Percentiles rank a stretch among this genome's conserved stretches.
Evolutionary conservation across 2,113 vertebrate genomes (phyloP).

Genomic region (Chlorocebus sabaeus): DNA sequence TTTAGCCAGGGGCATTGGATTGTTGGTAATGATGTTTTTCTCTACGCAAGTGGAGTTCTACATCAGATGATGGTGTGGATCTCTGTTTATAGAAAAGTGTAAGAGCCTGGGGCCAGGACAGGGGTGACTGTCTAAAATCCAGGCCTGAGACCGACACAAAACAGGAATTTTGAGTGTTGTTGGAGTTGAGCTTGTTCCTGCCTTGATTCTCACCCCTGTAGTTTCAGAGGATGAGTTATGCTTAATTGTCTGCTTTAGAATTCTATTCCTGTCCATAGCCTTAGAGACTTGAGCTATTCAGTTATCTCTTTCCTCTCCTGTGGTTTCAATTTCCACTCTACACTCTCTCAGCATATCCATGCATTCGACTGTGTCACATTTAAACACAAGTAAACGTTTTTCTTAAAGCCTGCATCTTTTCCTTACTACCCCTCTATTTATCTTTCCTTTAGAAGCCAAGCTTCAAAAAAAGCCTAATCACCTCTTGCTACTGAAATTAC

Average conservation of each 20-base stretch:
- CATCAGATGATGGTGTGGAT: neutral
- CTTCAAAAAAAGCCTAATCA: neutral
- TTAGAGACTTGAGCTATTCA: neutral
- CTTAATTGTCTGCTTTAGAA: neutral
- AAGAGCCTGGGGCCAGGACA: neutral
- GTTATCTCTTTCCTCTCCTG: neutral
- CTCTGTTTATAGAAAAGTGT: slow-evolving; percentile 14
- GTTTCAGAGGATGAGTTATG: neutral
- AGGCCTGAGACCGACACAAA: neutral
- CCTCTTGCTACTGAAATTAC: neutral
- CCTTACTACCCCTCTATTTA: neutral
- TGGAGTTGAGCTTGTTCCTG: too few species aligned
- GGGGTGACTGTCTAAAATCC: neutral
- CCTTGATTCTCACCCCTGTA: neutral
- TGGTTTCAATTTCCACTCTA: neutral
- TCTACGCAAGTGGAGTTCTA: neutral
- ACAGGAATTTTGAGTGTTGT: neutral
- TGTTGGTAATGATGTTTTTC: neutral
- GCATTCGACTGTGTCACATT: neutral
- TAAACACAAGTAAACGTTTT: neutral
- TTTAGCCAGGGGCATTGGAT: neutral
- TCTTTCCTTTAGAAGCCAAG: neutral
- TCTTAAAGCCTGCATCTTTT: neutral
- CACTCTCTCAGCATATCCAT: rapidly evolving
- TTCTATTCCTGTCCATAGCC: neutral